A percentile compares a stretch with the other conserved stretches of the same genome.
phyloP scores from a whole-genome alignment of 30 jellyfish, hydroid and myxozoan species.

The Haliclystus octoradiatus region DNA sequence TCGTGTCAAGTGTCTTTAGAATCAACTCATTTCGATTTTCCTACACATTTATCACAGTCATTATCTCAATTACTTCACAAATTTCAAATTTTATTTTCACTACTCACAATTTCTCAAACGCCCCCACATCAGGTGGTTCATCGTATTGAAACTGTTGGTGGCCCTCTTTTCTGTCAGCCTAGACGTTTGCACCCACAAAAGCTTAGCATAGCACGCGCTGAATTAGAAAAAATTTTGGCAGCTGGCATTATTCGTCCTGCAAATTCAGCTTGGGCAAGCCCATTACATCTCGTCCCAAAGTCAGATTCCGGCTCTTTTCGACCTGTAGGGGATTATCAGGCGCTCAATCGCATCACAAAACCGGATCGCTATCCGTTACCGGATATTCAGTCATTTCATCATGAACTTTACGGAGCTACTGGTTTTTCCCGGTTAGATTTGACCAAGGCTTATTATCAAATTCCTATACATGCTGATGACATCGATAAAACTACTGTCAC shows the following conservation, averaged over 20 bases:
- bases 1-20: too few species aligned
- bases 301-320: conserved; percentile 41
- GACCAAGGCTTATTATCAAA: conserved; percentile 26
- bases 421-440: conserved; percentile 15
- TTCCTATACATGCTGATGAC: conserved; percentile 11
- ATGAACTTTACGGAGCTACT: conserved; percentile 9
- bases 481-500: conserved; percentile 12
- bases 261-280: conserved; percentile 29
- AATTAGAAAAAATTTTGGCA: conserved; percentile 16
- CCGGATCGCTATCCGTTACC: conserved; percentile 21
- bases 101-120: too few species aligned
- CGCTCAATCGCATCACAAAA: conserved; percentile 27
- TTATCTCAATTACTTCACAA: too few species aligned
- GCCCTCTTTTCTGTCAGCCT: conserved; percentile 29
- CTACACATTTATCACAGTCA: too few species aligned
- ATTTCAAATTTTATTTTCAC: too few species aligned
- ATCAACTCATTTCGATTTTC: too few species aligned
- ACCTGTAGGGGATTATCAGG: conserved; percentile 39
- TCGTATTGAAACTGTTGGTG: conserved; percentile 35
- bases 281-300: conserved; percentile 45
- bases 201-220: conserved; percentile 8
- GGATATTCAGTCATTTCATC: conserved; percentile 4
- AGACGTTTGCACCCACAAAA: conserved; percentile 39
- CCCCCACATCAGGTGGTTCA: conserved; percentile 31
- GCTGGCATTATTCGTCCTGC: conserved; percentile 29